Evolutionary conservation across 2,888 invertebrate species (phyloP), one percentile per base, ranked within the genome.

Genomic region (Cephonodes hylas): DNA sequence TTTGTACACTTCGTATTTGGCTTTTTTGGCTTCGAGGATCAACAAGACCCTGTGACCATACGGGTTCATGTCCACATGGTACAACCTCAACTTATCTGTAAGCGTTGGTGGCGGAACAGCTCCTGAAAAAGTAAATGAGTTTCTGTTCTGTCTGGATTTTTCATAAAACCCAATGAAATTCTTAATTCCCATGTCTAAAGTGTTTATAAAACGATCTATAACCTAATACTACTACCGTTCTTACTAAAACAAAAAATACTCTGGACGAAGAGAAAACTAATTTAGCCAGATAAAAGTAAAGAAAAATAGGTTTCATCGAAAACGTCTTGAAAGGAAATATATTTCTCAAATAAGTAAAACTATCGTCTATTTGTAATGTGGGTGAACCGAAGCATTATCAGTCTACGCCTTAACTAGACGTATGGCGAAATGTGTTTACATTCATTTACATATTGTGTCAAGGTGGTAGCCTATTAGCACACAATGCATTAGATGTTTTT

Each of bases 61-160:
- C 0, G 95, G 95, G 79, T 95, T 95, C 88, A 94, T 95, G 31
- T 95, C 92, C 77, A 95, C 95, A 65, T 94, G 94, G 81, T 95
- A 95, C 6, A 95, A 76, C 0, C 95, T 91, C 2, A 95, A 81
- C 65, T 92, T 93, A 65, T 94, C 93, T 22, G 84, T 76, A 1
- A 91, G 75, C 0, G 89, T 71, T 0, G 94, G 94, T 0, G 91
- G 89, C 0, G 84, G 77, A 0, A 89, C 60, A 0, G 76, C 81
- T 1, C 93, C 94, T 94, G 83, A 7, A 80, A 79, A 10, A 42
- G n/a, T n/a, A n/a, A n/a, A n/a, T n/a, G n/a, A n/a, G n/a, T n/a
- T n/a, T n/a, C n/a, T n/a, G n/a, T n/a, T n/a, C n/a, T n/a, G n/a
- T n/a, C n/a, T n/a, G n/a, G n/a, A n/a, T n/a, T n/a, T n/a, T n/a